Evolutionary conservation across 2,888 invertebrate genomes (phyloP).

Genomic region (Chaitophorus viminalis): DNA sequence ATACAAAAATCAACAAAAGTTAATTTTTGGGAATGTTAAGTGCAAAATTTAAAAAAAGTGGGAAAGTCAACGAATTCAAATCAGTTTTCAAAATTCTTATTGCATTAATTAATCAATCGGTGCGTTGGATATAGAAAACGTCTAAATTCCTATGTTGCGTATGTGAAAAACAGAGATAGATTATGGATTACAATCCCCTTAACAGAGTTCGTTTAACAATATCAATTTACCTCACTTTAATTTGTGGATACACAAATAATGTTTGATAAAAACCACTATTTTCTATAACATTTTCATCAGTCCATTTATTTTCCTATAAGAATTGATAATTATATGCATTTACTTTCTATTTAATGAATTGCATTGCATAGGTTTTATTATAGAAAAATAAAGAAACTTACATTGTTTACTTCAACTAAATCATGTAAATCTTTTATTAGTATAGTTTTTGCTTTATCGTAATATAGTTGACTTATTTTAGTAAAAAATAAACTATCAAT

Average conservation of each 20-base stretch:
- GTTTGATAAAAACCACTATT: constrained; percentile 50
- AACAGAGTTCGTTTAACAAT: not conserved
- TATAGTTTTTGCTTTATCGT: constrained; percentile 59
- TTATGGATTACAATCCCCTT: too few relatives aligned
- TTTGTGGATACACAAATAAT: constrained; percentile 53
- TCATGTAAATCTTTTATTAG: constrained; percentile 62
- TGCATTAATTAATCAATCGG: too few relatives aligned
- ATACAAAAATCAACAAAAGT: too few relatives aligned
- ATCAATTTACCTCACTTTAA: constrained; percentile 51
- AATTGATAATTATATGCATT: not conserved
- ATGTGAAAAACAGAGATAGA: too few relatives aligned
- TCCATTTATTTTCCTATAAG: constrained; percentile 33
- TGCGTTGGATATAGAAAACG: too few relatives aligned
- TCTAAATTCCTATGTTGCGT: too few relatives aligned
- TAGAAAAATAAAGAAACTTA: not conserved
- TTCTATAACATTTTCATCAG: not conserved
- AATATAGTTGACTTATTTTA: constrained; percentile 63
- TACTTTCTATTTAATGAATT: too few relatives aligned
- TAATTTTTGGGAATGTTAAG: too few relatives aligned
- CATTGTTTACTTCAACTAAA: constrained; percentile 62
- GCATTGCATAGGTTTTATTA: not conserved
- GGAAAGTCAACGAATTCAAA: too few relatives aligned
- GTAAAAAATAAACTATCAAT: constrained; percentile 62
- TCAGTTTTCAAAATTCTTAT: too few relatives aligned
- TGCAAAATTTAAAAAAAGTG: too few relatives aligned